These are phyloP conservation scores for Diabrotica undecimpunctata DNA, from an alignment of 1,140 invertebrate species.

Conservation along the genomic window DNA sequence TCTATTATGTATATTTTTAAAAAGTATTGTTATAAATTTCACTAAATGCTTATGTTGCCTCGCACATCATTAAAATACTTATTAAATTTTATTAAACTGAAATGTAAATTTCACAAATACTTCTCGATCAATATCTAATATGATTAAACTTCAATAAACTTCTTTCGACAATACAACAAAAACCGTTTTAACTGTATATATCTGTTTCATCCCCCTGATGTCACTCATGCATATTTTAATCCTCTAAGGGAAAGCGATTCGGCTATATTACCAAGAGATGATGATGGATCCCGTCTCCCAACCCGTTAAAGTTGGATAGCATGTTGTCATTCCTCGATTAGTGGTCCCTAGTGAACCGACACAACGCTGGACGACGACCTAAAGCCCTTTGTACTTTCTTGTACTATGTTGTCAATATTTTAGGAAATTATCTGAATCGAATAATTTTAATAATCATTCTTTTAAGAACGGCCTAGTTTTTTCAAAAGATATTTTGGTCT, in stretches of 20 bases:
- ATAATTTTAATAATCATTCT: too few relatives aligned
- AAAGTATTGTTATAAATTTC: too few relatives aligned
- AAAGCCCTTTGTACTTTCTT: neutral
- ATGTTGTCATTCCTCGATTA: conserved; percentile 30
- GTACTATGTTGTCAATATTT: neutral
- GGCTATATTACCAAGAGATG: conserved; percentile 20
- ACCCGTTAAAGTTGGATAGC: conserved; percentile 28
- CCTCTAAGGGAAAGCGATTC: conserved; percentile 13
- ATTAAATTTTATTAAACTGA: too few relatives aligned
- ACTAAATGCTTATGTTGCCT: too few relatives aligned
- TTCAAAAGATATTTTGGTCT: too few relatives aligned
- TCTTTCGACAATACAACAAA: neutral
- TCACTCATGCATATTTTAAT: conserved; percentile 18
- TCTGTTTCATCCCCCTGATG: conserved; percentile 2
- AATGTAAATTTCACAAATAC: too few relatives aligned
- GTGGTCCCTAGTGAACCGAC: conserved; percentile 25
- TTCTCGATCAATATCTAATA: too few relatives aligned
- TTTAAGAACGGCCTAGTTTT: too few relatives aligned
- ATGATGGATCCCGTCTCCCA: conserved; percentile 26
- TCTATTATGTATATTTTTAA: too few relatives aligned
- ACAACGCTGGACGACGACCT: neutral
- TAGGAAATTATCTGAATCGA: neutral
- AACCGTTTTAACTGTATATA: neutral
- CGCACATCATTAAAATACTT: too few relatives aligned
- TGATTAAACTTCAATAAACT: neutral